Base-by-base conservation (phyloP, 1,140 invertebrate species). In the Pararge aegeria region DNA sequence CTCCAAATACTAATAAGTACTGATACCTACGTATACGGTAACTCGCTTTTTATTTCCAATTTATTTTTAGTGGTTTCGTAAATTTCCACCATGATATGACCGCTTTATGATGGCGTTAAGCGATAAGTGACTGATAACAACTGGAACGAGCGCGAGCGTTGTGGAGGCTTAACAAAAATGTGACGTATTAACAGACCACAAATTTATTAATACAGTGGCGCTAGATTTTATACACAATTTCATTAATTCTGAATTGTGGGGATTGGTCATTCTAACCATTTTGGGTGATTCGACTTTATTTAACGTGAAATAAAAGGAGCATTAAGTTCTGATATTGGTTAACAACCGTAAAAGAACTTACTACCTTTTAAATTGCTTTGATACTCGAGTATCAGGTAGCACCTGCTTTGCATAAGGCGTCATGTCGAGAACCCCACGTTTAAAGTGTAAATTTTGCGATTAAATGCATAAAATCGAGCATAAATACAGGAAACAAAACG, bases 341-440 rank as follows among this genome's bases (percentile, higher is more conserved):
- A 37, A 49, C 60, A 42, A 6, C 24, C 57, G 50, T 18, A 34
- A 10, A 21, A 16, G 44, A 44, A 60, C 63, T 66, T 69, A 55
- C 46, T 55, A 65, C 73, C 29, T 73, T 73, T 63, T 51, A 27
- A 63, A 56, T 46, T 20, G 46, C 40, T 20, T 20, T 51, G 37
- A 51, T 51, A 34, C 16, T 49, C 70, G 75, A 78, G 78, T 87
- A 86, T 86, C 84, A 83, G 78, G 85, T 83, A 83, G 79, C 85
- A 88, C 82, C 85, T 88, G 85, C 77, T 88, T 88, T 87, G 83
- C 85, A 88, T 88, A 85, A 88, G 80, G 78, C 80, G 80, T 84
- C 80, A 87, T 81, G 79, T 73, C 69, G 82, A 78, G 80, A 80
- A 79, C 79, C 73, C 82, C 75, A 80, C 80, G 71, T 80, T 78